Conservation (phyloP, 2,888 invertebrate species). For the Lagria hirta region DNA sequence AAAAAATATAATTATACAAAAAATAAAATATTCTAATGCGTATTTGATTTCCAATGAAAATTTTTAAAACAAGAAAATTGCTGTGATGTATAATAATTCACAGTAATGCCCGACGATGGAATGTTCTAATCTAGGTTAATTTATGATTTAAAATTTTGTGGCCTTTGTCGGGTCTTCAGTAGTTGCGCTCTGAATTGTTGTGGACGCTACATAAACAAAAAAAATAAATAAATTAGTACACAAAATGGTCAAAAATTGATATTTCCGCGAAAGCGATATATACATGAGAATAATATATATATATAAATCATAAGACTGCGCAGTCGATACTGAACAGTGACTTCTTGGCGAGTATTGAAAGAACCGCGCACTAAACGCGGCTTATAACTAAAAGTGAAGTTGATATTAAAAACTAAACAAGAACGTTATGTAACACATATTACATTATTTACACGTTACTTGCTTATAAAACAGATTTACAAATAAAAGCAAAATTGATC, state of each 20-base stretch:
- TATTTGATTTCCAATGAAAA: neutral
- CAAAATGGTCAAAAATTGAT: neutral
- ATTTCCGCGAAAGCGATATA: neutral
- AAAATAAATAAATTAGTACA: constrained; percentile 36
- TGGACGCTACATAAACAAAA: constrained; percentile 61
- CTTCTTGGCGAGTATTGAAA: too few species aligned
- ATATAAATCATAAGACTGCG: too few species aligned
- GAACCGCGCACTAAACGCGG: too few species aligned
- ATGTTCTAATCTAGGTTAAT: too few species aligned
- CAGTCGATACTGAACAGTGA: too few species aligned
- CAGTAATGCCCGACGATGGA: constrained; percentile 22
- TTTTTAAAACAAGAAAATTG: constrained; percentile 9
- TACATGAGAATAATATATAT: too few species aligned
- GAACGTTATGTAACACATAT: too few species aligned
- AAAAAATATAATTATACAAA: constrained; percentile 13
- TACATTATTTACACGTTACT: too few species aligned
- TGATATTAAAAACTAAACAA: too few species aligned
- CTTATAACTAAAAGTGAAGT: too few species aligned
- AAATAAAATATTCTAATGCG: constrained; percentile 1
- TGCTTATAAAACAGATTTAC: too few species aligned
- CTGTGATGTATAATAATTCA: constrained; percentile 8
- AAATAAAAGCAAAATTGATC: too few species aligned
- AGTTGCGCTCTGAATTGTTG: constrained; percentile 64
- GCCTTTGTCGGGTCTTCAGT: constrained; percentile 49
- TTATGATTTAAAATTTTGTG: constrained; percentile 8